Base-by-base conservation (phyloP, 2,888 invertebrate genomes). In the Tolmerus cingulatus region DNA sequence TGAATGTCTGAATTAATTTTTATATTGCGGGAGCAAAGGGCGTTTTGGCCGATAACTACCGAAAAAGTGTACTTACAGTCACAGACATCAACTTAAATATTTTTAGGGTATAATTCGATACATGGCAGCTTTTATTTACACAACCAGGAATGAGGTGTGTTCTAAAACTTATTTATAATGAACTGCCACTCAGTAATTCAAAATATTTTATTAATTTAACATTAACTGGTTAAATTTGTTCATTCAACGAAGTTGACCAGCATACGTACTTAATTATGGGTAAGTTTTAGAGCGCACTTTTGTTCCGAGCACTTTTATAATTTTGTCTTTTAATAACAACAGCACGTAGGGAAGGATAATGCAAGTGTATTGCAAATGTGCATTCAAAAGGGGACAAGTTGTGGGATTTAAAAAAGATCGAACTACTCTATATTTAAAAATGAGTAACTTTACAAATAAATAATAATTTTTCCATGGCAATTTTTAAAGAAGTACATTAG, bases 31-130 rank as follows among this genome's bases (percentile, higher is more conserved):
- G 19, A 23, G 66, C 66, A 79, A 51, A 79, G 79, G 79, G 79
- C 46, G 51, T 79, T 79, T 79, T 51, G 27, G 27, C 23, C 46
- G 23, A 46, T 30, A 79, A 79, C 43, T 46, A 27, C 51, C 51
- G 19, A 46, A 46, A 79, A 78, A 79, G 79, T 79, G 79, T 79
- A 79, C 79, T 79, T 79, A 79, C 30, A 23, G 37, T 78, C 19
- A 37, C 78, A 78, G 40, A 23, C 43, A 66, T 66, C 66, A 7
- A 78, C 43, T 40, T 37, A 78, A 43, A 37, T 78, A 78, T 78
- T 57, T 57, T 57, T 66, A 66, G 23, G 66, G 1, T 23, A 66
- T 23, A 66, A 23, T 66, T 66, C 51, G 51, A 66, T 12, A 9
- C 12, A 23, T 9, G 66, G 66, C 66, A 66, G 66, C 66, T 66